phyloP scores from a whole-genome alignment of 2,888 invertebrate species.

The Tenthredo notha region DNA sequence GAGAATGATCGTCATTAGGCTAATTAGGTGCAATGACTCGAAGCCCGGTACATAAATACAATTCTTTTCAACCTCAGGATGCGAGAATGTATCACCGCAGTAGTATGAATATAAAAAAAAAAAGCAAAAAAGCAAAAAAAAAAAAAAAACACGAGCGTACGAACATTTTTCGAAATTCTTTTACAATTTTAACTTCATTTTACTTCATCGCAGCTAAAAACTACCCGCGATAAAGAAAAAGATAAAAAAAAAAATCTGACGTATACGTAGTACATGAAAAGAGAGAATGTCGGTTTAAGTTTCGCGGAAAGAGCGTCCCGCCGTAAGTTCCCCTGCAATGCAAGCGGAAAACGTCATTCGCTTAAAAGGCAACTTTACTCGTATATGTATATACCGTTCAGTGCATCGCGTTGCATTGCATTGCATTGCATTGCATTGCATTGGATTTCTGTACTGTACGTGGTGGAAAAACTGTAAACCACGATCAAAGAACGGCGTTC shows the following conservation, averaged over 20 bases:
- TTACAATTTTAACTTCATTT: background rate
- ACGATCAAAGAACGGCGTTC: slow-evolving; percentile 32
- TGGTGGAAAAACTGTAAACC: background rate
- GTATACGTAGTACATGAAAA: background rate
- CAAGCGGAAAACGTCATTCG: slow-evolving; percentile 37
- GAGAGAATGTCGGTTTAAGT: background rate
- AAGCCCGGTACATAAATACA: slow-evolving; percentile 8
- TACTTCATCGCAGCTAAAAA: background rate
- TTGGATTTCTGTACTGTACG: background rate
- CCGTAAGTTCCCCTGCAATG: background rate
- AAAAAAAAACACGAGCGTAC: background rate
- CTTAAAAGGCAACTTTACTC: slow-evolving; percentile 49
- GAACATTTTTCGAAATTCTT: background rate
- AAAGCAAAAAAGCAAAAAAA: too few relatives aligned
- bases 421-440: background rate
- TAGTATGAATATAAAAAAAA: background rate
- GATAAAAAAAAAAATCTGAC: background rate
- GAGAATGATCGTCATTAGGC: slow-evolving; percentile 62
- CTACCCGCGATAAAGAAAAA: background rate
- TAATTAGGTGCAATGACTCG: slow-evolving; percentile 67
- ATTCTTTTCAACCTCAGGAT: slow-evolving; percentile 14
- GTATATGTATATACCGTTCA: background rate
- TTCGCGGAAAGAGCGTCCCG: background rate
- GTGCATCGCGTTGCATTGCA: background rate
- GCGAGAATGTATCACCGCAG: background rate